phyloP scores from a whole-genome alignment of 2,888 invertebrate species.

The Dexiosoma caninum region DNA sequence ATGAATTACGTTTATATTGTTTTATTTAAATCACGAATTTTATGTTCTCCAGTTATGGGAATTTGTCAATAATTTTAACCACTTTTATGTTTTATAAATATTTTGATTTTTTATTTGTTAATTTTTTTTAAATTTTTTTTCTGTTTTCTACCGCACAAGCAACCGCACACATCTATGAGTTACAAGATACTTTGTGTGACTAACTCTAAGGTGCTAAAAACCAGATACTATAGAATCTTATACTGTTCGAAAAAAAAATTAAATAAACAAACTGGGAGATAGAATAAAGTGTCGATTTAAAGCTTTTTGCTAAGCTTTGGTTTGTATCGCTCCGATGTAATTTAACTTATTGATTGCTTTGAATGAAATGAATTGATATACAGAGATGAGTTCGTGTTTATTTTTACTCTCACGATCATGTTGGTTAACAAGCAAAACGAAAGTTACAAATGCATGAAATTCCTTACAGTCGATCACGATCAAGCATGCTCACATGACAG shows the following conservation, averaged over 20 bases:
- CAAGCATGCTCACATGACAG: too few relatives aligned
- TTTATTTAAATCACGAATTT: slow-evolving; percentile 24
- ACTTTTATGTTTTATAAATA: slow-evolving; percentile 23
- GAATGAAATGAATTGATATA: not conserved
- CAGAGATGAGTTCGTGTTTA: not conserved
- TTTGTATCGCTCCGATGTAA: not conserved
- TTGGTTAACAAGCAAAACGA: too few relatives aligned
- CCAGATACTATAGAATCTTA: slow-evolving; percentile 36
- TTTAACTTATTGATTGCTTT: not conserved
- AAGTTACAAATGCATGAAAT: too few relatives aligned
- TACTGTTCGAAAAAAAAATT: not conserved
- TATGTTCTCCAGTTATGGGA: slow-evolving; percentile 47
- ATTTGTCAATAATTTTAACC: slow-evolving; percentile 23
- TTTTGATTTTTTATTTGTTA: slow-evolving; percentile 30
- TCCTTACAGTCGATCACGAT: too few relatives aligned
- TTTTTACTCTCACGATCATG: not conserved
- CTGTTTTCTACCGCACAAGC: not conserved
- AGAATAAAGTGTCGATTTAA: not conserved
- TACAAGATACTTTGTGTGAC: slow-evolving; percentile 58
- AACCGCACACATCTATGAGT: slow-evolving; percentile 43
- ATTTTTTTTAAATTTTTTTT: not conserved
- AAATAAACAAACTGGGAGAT: not conserved
- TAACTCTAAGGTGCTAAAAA: slow-evolving; percentile 30
- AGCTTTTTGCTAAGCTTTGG: not conserved
- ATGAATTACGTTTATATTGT: slow-evolving; percentile 25